phyloP scores from a whole-genome alignment of 1,140 invertebrate species.

The Pararge aegeria region DNA sequence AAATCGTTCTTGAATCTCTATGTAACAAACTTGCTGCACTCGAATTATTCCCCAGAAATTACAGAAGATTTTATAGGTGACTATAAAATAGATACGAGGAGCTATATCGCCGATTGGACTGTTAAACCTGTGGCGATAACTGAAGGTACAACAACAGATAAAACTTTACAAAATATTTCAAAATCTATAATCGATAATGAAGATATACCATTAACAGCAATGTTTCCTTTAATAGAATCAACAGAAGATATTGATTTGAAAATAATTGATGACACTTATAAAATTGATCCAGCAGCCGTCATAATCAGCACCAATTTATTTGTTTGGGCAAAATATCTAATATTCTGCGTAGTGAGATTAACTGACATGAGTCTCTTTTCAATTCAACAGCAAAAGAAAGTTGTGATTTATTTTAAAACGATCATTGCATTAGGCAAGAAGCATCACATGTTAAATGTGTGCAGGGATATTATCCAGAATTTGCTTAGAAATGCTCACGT shows the following conservation, averaged over 20 bases:
- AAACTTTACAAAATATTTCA: conserved; percentile 48
- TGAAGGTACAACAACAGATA: conserved; percentile 48
- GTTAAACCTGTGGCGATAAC: conserved; percentile 46
- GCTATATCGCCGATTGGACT: conserved; percentile 65
- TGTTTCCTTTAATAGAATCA: conserved; percentile 48
- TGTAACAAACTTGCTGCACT: conserved; percentile 66
- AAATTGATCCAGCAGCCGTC: conserved; percentile 36
- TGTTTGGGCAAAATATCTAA: conserved; percentile 67
- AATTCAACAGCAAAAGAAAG: conserved; percentile 46
- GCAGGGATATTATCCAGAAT: conserved; percentile 49
- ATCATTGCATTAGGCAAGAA: conserved; percentile 53
- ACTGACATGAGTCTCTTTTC: conserved; percentile 52
- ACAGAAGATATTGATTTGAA: conserved; percentile 40
- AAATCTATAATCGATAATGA: conserved; percentile 55
- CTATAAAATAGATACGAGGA: conserved; percentile 58
- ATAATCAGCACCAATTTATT: conserved; percentile 61
- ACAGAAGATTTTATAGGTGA: conserved; percentile 67
- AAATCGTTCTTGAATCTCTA: conserved; percentile 65
- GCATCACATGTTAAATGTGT: conserved; percentile 47
- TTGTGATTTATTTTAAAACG: conserved; percentile 49
- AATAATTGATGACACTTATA: conserved; percentile 39
- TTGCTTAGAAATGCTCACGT: conserved; percentile 79
- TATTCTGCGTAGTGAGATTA: conserved; percentile 63
- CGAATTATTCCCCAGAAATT: conserved; percentile 65
- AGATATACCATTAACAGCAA: conserved; percentile 41